A percentile compares a stretch with the other conserved stretches of the same genome.
Evolutionary conservation across 2,888 invertebrate genomes (phyloP).

Genomic region (Colletes collaris): DNA sequence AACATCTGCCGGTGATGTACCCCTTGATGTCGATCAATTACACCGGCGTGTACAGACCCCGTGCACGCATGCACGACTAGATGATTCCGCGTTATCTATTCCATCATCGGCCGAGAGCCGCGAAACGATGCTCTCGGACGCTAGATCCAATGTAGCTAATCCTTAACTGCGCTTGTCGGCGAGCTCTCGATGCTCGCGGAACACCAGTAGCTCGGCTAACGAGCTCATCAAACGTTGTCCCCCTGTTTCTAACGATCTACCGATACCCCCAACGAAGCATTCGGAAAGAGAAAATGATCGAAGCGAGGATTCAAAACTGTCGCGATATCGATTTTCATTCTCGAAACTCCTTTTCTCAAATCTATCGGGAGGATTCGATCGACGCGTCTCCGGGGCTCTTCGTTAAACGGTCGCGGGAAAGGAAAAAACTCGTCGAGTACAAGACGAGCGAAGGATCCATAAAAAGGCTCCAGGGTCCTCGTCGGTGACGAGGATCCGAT

Average conservation of each 20-base stretch:
- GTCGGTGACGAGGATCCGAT: constrained; percentile 33
- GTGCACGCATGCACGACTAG: constrained; percentile 41
- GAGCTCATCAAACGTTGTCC: not conserved
- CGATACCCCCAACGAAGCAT: not conserved
- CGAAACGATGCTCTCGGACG: constrained; percentile 34
- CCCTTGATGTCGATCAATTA: constrained; percentile 78
- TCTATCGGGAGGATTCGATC: not conserved
- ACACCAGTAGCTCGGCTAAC: constrained; percentile 4
- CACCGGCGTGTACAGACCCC: constrained; percentile 56
- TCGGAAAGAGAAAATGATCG: no score
- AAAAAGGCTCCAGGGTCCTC: constrained; percentile 31
- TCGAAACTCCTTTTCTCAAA: no score
- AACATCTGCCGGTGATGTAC: constrained; percentile 78
- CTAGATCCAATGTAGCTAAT: constrained; percentile 8
- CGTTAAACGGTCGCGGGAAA: constrained; percentile 11
- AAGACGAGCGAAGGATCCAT: constrained; percentile 34
- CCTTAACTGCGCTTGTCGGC: not conserved
- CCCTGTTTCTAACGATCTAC: not conserved
- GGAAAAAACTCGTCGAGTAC: constrained; percentile 36
- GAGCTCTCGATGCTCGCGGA: not conserved
- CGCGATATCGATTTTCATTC: no score
- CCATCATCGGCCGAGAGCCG: constrained; percentile 30
- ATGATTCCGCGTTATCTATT: constrained; percentile 50
- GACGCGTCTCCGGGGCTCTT: not conserved
- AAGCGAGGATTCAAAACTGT: no score